These are phyloP conservation scores for Propithecus perrieri DNA, from an alignment of 2,797 vertebrate species.

Conservation along the genomic window DNA sequence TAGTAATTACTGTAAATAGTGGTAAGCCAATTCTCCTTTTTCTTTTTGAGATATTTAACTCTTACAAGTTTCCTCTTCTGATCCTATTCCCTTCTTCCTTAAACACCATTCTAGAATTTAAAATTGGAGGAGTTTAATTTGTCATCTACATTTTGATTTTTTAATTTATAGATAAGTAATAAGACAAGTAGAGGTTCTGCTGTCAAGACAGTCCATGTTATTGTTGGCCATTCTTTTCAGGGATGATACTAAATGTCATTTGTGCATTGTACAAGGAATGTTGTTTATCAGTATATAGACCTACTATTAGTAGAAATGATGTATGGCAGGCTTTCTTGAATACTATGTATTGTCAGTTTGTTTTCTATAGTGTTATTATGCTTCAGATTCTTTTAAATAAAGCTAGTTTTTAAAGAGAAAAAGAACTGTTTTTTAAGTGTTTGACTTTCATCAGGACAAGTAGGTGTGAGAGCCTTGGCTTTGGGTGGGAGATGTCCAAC, in stretches of 20 bases:
- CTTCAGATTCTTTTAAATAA: slow-evolving; percentile 84
- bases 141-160: slow-evolving; percentile 50
- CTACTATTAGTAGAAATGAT: slow-evolving; percentile 70
- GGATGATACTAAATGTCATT: slow-evolving; percentile 69
- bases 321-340: slow-evolving; percentile 81
- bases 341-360: slow-evolving; percentile 77
- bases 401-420: slow-evolving; percentile 81
- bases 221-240: slow-evolving; percentile 63
- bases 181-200: slow-evolving; percentile 71
- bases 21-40: slow-evolving; percentile 38
- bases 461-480: neutral
- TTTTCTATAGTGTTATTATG: slow-evolving; percentile 78
- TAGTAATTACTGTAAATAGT: slow-evolving; percentile 41
- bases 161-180: slow-evolving; percentile 50
- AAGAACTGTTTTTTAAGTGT: slow-evolving; percentile 65
- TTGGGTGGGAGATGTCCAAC: neutral
- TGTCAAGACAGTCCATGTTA: slow-evolving; percentile 69
- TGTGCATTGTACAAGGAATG: slow-evolving; percentile 72
- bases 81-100: slow-evolving; percentile 1
- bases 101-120: slow-evolving; percentile 44
- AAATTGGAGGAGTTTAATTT: slow-evolving; percentile 37
- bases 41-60: slow-evolving; percentile 22
- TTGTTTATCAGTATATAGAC: slow-evolving; percentile 72
- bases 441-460: slow-evolving; percentile 47
- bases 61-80: neutral